Percentiles rank a stretch among this genome's conserved stretches.
phyloP scores from a whole-genome alignment of 2,113 vertebrate genomes.

The Chamaetylas fuelleborni region DNA sequence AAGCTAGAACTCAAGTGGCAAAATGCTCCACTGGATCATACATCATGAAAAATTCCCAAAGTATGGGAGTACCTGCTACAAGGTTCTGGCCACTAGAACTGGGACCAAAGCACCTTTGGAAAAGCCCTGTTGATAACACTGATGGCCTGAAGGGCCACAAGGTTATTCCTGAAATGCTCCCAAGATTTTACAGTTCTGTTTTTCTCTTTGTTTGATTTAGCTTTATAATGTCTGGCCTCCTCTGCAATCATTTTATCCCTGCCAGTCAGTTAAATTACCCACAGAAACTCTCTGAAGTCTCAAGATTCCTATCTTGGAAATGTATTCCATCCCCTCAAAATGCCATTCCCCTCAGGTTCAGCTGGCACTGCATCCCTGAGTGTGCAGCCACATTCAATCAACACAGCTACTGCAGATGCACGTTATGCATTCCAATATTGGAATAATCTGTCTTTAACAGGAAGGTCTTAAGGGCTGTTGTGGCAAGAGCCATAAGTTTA shows the following conservation, averaged over 20 bases:
- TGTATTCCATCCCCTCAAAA: background rate
- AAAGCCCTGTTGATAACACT: background rate
- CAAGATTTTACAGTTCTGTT: background rate
- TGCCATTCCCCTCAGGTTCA: background rate
- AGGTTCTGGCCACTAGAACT: background rate
- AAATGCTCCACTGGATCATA: background rate
- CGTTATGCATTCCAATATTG: background rate
- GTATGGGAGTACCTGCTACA: rapidly evolving
- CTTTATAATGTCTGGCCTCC: background rate
- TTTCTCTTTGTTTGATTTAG: background rate
- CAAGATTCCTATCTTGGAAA: background rate
- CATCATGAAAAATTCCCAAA: background rate
- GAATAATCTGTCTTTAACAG: constrained; percentile 23
- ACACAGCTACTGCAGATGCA: background rate
- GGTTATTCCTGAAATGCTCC: background rate
- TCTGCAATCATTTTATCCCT: background rate
- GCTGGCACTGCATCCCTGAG: background rate
- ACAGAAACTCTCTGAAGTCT: background rate
- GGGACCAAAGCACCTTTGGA: background rate
- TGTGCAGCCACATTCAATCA: background rate
- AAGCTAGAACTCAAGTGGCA: background rate
- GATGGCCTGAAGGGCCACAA: background rate
- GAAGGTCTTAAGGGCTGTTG: background rate
- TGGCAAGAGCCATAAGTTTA: constrained; percentile 25
- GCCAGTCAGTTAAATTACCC: background rate